Conservation (phyloP, 2,888 invertebrate species). For the Ptychoptera albimana region DNA sequence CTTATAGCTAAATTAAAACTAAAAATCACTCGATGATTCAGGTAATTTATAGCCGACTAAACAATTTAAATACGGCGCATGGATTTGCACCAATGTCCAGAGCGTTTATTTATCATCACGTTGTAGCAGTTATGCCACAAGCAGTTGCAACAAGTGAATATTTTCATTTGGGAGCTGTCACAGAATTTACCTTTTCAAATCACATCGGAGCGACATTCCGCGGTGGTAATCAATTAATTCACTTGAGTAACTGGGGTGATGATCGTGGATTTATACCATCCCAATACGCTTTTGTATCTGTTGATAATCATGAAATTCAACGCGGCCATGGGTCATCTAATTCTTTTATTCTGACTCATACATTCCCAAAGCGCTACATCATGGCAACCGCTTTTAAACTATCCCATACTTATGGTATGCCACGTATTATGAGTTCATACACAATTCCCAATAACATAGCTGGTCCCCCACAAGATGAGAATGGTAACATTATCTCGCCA, state of each 20-base stretch:
- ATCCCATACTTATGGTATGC: slow-evolving; percentile 59
- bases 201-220: background rate
- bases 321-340: slow-evolving; percentile 46
- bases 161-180: background rate
- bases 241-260: slow-evolving; percentile 31
- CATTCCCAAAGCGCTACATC: slow-evolving; percentile 43
- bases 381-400: slow-evolving; percentile 59
- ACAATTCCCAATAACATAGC: background rate
- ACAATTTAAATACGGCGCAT: slow-evolving; percentile 31
- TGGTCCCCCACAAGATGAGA: slow-evolving; percentile 36
- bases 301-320: slow-evolving; percentile 80
- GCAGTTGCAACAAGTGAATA: slow-evolving; percentile 12
- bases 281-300: slow-evolving; percentile 46
- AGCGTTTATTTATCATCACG: slow-evolving; percentile 40
- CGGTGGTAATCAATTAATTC: background rate
- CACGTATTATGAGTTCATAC: slow-evolving; percentile 68
- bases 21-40: too few relatives aligned
- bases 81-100: slow-evolving; percentile 32
- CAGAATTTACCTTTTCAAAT: background rate
- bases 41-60: slow-evolving; percentile 32
- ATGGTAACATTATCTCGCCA: slow-evolving; percentile 34
- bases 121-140: slow-evolving; percentile 33
- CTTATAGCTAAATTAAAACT: too few relatives aligned
- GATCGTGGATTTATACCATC: slow-evolving; percentile 45
- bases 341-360: slow-evolving; percentile 40